These are phyloP conservation scores for Chelonoidis abingdonii DNA, from an alignment of 2,113 vertebrate species.

Conservation along the genomic window DNA sequence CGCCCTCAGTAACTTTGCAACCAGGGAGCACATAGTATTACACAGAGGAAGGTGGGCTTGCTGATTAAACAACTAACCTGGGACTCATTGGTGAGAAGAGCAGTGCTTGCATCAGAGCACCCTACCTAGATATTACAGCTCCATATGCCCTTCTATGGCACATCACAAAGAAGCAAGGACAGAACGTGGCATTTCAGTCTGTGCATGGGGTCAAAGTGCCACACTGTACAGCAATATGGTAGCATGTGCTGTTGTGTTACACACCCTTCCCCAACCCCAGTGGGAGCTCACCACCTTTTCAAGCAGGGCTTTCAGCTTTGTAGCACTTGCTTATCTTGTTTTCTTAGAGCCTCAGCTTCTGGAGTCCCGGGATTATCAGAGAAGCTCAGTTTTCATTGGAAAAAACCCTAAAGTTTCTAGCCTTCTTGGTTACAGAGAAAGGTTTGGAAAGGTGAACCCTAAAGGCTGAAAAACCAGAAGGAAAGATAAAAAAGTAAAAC, in stretches of 20 bases:
- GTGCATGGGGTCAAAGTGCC: not conserved
- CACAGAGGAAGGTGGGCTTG: not conserved
- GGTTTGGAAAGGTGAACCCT: not conserved
- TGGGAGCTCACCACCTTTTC: not conserved
- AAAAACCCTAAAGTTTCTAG: not conserved
- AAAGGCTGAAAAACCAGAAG: not conserved
- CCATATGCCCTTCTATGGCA: not conserved
- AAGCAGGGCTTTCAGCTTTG: not conserved
- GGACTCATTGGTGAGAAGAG: not conserved
- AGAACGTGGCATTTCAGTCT: not conserved
- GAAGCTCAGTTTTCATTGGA: not conserved
- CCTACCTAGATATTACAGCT: not conserved
- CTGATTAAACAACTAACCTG: not conserved
- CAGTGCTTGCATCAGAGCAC: not conserved
- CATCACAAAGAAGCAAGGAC: not conserved
- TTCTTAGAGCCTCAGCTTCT: not conserved
- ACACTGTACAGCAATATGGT: not conserved
- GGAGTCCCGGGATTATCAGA: not conserved
- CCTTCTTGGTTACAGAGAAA: not conserved
- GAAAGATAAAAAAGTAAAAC: not conserved
- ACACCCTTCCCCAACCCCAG: not conserved
- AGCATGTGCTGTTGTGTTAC: not conserved
- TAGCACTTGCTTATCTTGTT: not conserved
- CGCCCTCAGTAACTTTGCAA: conserved; percentile 9
- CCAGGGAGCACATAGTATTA: not conserved